Evolutionary conservation across 1,140 invertebrate species (phyloP).

Genomic region (Thalassaphorura encarpata): DNA sequence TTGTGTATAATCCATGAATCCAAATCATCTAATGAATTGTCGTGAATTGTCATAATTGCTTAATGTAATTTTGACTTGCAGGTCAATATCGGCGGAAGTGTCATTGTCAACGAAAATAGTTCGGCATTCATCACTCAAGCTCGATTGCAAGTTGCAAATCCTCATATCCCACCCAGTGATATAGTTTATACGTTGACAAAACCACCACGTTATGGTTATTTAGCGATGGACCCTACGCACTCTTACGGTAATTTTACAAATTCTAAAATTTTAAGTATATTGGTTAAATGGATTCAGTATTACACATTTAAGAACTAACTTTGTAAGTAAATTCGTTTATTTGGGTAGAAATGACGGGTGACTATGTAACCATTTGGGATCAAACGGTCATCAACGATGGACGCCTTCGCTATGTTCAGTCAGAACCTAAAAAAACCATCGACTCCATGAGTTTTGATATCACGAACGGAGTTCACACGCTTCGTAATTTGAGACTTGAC

Average conservation of each 20-base stretch:
- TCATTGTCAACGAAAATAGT: conserved; percentile 38
- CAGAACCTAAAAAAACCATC: conserved; percentile 34
- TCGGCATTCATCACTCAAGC: conserved; percentile 35
- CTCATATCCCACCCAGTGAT: conserved; percentile 42
- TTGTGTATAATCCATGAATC: too few relatives aligned
- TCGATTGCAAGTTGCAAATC: conserved; percentile 38
- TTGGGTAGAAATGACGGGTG: not conserved
- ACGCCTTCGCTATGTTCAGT: conserved; percentile 41
- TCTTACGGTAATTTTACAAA: conserved; percentile 18
- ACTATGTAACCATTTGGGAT: conserved; percentile 38
- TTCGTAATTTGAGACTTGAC: conserved; percentile 37
- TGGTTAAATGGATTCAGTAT: too few relatives aligned
- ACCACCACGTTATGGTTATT: conserved; percentile 39
- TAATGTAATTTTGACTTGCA: not conserved
- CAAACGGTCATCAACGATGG: conserved; percentile 42
- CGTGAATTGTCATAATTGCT: not conserved
- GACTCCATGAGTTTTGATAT: conserved; percentile 46
- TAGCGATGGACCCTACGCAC: conserved; percentile 28
- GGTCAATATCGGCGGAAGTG: conserved; percentile 35
- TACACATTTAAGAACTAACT: too few relatives aligned
- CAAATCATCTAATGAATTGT: too few relatives aligned
- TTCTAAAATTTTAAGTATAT: too few relatives aligned
- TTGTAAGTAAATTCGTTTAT: too few relatives aligned
- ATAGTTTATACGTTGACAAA: conserved; percentile 40
- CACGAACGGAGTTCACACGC: conserved; percentile 42